Conservation (phyloP, 2,888 invertebrate genomes). For the Cancer borealis region DNA sequence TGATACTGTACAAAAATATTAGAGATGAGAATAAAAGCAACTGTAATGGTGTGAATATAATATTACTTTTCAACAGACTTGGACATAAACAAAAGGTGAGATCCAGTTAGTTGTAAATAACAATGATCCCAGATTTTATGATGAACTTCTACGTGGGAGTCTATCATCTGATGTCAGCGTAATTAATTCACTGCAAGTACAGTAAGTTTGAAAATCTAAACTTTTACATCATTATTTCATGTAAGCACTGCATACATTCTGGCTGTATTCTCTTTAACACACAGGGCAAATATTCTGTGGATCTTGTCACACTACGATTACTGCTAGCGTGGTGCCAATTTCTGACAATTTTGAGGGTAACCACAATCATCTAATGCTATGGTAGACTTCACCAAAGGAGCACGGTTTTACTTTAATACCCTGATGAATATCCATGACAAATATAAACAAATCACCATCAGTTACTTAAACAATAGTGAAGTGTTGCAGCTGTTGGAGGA, state of each 20-base stretch:
- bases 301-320: no score
- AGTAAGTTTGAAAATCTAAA: not conserved
- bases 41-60: not conserved
- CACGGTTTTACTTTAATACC: no score
- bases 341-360: not conserved
- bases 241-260: no score
- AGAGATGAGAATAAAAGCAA: not conserved
- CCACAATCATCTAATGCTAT: no score
- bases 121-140: not conserved
- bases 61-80: not conserved
- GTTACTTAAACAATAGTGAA: no score
- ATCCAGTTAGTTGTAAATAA: not conserved
- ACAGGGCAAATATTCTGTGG: no score
- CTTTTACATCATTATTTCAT: not conserved
- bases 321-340: no score
- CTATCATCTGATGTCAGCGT: not conserved
- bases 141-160: not conserved
- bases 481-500: no score
- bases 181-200: not conserved
- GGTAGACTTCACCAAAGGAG: no score
- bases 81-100: not conserved
- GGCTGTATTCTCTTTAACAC: not conserved
- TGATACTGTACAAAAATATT: no score
- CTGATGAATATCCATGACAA: no score
- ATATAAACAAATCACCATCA: no score